Conservation (phyloP, 2,113 vertebrate species). For the Xiphias gladius region DNA sequence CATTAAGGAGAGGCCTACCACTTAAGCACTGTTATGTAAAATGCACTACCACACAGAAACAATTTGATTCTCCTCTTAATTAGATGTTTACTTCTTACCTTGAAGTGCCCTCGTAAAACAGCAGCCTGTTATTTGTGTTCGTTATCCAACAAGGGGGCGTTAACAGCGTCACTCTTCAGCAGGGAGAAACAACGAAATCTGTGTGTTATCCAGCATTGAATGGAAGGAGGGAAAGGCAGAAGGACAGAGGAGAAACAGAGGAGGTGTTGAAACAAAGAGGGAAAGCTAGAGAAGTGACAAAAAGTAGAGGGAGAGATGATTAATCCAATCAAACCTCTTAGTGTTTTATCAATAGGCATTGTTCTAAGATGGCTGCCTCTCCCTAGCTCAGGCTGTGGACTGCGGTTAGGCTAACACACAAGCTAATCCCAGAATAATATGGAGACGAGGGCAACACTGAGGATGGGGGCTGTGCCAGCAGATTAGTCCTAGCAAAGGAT, state of each 20-base stretch:
- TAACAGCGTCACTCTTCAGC: constrained; percentile 32
- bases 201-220: constrained; percentile 54
- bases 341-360: constrained; percentile 80
- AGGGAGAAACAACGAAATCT: constrained; percentile 56
- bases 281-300: constrained; percentile 35
- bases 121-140: constrained; percentile 61
- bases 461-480: constrained; percentile 70
- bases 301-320: constrained; percentile 67
- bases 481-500: constrained; percentile 77
- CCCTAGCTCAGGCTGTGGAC: constrained; percentile 67
- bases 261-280: constrained; percentile 59
- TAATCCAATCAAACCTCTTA: constrained; percentile 83
- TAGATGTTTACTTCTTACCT: constrained; percentile 71
- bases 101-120: constrained; percentile 57
- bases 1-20: constrained; percentile 36
- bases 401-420: constrained; percentile 73
- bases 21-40: constrained; percentile 45
- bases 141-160: constrained; percentile 59
- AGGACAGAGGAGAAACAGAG: constrained; percentile 49
- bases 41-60: constrained; percentile 38
- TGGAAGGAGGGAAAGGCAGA: constrained; percentile 37
- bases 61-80: constrained; percentile 64
- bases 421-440: constrained; percentile 81
- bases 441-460: constrained; percentile 66
- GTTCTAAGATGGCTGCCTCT: constrained; percentile 82